Base-by-base conservation (phyloP, 2,888 invertebrate species). In the Opisthograptis luteolata region DNA sequence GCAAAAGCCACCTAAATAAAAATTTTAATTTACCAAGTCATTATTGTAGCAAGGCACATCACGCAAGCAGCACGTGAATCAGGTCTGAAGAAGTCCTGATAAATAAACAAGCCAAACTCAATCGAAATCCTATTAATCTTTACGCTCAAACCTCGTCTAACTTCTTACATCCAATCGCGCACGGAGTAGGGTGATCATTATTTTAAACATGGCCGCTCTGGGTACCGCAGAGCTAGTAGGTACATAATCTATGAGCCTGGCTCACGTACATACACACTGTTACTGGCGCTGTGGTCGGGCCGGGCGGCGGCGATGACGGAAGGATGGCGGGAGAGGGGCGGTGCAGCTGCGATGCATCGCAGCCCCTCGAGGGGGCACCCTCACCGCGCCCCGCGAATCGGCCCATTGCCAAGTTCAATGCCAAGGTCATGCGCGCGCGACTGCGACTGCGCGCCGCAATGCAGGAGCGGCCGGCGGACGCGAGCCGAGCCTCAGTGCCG, bases 321-420 rank as follows among this genome's bases (percentile, higher is more conserved):
- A 79, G 80, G 76, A 62, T 62, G 73, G 75, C 58, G 78, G 76
- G 75, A 66, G 80, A 70, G 81, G 86, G 82, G 85, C 80, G 84
- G 82, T 85, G 87, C 87, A 87, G 87, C 84, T 86, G 85, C 76
- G 79, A 79, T 85, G 85, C 85, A 85, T 82, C 82, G 67, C 71
- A 79, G 72, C 73, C 76, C 76, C 75, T 72, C 71, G 66, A 34
- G 43, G 42, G 31, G 32, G 17, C 44, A 44, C 44, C 47, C 30
- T 35, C 58, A 65, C 68, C 61, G 72, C 60, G 62, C 70, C 37
- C 44, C 44, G 75, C 83, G 76, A 81, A 78, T 79, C 87, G 81
- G 83, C 86, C 87, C 90, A 89, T 87, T 93, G 93, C 93, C 94
- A 94, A 94, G 94, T 94, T 94, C 94, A 94, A 93, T 94, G 94